These are phyloP conservation scores for Anastrepha ludens DNA, from an alignment of 1,140 invertebrate genomes.

Conservation along the genomic window DNA sequence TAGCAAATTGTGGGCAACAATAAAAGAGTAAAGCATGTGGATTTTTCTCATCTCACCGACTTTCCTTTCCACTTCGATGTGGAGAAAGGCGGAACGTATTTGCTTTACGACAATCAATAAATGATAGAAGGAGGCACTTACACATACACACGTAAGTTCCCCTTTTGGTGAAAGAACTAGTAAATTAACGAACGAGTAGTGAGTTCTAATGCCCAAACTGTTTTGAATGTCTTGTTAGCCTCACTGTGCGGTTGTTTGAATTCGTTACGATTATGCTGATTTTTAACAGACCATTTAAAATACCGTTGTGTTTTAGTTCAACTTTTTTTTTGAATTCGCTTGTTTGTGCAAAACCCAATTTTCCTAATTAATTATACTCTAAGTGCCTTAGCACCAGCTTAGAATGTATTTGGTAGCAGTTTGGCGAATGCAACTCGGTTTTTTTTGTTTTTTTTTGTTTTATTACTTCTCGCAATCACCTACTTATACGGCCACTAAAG, in stretches of 20 bases:
- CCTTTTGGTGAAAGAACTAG: background rate
- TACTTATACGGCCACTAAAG: background rate
- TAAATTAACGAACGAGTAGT: background rate
- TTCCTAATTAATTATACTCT: background rate
- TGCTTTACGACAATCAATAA: conserved; percentile 2
- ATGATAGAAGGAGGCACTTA: conserved; percentile 15
- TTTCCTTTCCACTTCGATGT: background rate
- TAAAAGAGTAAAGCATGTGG: too few relatives aligned
- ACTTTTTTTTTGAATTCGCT: background rate
- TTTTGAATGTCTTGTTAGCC: background rate
- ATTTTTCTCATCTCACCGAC: too few relatives aligned
- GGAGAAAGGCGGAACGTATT: conserved; percentile 18
- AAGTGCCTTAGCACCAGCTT: background rate
- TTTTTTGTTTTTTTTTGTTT: background rate
- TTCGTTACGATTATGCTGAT: background rate
- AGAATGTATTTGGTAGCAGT: background rate
- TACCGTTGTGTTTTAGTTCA: background rate
- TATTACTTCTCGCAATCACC: background rate
- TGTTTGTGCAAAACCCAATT: background rate
- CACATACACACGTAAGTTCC: background rate
- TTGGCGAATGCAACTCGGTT: background rate
- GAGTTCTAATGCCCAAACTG: background rate
- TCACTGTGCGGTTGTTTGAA: background rate
- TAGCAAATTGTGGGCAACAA: too few relatives aligned
- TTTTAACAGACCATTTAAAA: background rate